Evolutionary conservation across 2,888 invertebrate genomes (phyloP), one percentile per base, ranked within the genome.

Genomic region (Eupsilia transversa): DNA sequence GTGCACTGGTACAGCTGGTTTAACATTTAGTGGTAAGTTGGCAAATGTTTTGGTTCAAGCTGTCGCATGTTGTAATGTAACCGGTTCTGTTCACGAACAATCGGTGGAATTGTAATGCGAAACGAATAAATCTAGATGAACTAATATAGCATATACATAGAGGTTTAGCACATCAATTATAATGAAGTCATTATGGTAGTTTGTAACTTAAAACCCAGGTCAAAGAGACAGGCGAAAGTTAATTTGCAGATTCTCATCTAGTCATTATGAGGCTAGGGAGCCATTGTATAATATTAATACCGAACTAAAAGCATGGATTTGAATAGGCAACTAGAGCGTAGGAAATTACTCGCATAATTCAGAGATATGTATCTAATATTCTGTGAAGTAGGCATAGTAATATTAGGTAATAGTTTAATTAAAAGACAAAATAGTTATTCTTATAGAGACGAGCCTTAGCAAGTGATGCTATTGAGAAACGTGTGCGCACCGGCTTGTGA

Each of bases 401-500:
- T 80, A 75, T 80, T 75, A 74, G 9, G 56, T 75, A 77, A 82
- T 60, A 41, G 57, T 79, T 77, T 77, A 73, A 82, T 80, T 73
- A 74, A 67, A 68, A 72, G 38, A 63, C 74, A 74, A 74, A 77
- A 77, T 3, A 76, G 75, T 76, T 74, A 60, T 75, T 80, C 49
- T 69, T 72, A 67, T 70, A 81, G 52, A 78, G 77, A 85, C 57
- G 83, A 82, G 70, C 57, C 70, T 73, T 43, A 46, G 61, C 69
- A 61, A 85, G 71, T 35, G 35, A n/a, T 56, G 33, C 6, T 65
- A 65, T 87, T 88, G 79, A 77, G 86, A 85, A 86, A 88, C 76
- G 67, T 72, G 77, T 84, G 78, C 84, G 75, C 85, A 81, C 74
- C 80, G 88, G 86, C 81, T 87, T 83, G 87, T 90, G 88, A 87